Evolutionary conservation across 1,140 invertebrate species (phyloP).

Genomic region (Drosophila arizonae): DNA sequence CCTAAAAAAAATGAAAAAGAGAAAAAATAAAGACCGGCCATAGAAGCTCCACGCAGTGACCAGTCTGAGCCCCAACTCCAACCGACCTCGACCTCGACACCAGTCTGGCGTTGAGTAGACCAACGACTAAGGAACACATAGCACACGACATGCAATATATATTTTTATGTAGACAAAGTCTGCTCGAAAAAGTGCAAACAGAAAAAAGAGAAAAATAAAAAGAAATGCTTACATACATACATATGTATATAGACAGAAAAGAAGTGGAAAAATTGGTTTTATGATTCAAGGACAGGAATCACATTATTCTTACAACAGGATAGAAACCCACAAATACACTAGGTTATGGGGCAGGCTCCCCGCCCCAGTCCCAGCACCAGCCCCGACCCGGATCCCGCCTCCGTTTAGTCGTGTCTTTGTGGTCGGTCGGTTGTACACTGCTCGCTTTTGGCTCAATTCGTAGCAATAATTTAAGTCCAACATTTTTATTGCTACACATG

Average conservation of each 20-base stretch:
- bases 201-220: conserved; percentile 60
- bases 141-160: conserved; percentile 71
- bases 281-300: conserved; percentile 81
- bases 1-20: conserved; percentile 63
- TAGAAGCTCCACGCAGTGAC: conserved; percentile 58
- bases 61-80: conserved; percentile 27
- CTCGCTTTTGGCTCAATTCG: conserved; percentile 66
- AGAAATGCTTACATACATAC: conserved; percentile 54
- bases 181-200: conserved; percentile 78
- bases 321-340: conserved; percentile 55
- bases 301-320: conserved; percentile 78
- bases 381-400: not conserved
- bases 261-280: conserved; percentile 79
- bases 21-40: conserved; percentile 51
- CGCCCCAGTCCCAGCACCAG: not conserved
- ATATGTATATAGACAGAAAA: conserved; percentile 54
- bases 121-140: conserved; percentile 60
- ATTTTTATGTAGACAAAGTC: conserved; percentile 80
- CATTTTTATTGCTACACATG: conserved; percentile 77
- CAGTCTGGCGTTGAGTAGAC: conserved; percentile 68
- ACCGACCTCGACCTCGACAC: conserved; percentile 48
- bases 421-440: conserved; percentile 47
- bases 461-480: conserved; percentile 79
- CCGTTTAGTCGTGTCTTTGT: conserved; percentile 48
- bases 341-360: conserved; percentile 56